phyloP scores from a whole-genome alignment of 2,113 vertebrate species.

The Ceuthmochares aereus region DNA sequence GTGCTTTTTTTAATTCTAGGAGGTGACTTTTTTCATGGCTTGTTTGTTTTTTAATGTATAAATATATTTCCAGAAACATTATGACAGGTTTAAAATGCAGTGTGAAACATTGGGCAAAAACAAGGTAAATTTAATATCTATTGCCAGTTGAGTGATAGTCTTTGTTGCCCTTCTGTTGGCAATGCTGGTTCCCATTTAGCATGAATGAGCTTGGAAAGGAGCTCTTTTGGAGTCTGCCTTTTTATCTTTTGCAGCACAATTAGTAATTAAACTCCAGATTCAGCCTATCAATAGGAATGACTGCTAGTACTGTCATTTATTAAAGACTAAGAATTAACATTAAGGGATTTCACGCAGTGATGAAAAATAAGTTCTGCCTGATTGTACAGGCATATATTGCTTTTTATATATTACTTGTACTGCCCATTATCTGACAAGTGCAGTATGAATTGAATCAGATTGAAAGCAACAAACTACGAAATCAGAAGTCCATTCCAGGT shows the following conservation, averaged over 20 bases:
- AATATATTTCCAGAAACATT: not conserved
- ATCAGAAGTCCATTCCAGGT: not conserved
- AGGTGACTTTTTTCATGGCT: not conserved
- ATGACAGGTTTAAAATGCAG: not conserved
- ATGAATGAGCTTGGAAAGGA: not conserved
- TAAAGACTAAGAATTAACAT: not conserved
- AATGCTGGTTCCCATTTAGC: not conserved
- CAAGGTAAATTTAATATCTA: not conserved
- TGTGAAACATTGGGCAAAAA: not conserved
- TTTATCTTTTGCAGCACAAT: not conserved
- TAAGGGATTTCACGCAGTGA: not conserved
- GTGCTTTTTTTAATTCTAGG: not conserved
- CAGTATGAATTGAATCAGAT: slow-evolving; percentile 57
- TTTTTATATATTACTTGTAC: not conserved
- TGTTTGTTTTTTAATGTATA: not conserved
- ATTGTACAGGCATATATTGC: not conserved
- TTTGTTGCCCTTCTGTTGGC: not conserved
- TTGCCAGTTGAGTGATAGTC: not conserved
- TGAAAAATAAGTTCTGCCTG: slow-evolving; percentile 31
- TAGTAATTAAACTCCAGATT: not conserved
- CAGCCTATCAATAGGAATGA: not conserved
- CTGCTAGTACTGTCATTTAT: not conserved
- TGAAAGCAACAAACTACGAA: slow-evolving; percentile 6
- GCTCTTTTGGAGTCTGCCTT: not conserved
- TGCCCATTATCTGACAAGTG: slow-evolving; percentile 28